phyloP scores from a whole-genome alignment of 1,140 invertebrate species.

The Euwallacea fornicatus region DNA sequence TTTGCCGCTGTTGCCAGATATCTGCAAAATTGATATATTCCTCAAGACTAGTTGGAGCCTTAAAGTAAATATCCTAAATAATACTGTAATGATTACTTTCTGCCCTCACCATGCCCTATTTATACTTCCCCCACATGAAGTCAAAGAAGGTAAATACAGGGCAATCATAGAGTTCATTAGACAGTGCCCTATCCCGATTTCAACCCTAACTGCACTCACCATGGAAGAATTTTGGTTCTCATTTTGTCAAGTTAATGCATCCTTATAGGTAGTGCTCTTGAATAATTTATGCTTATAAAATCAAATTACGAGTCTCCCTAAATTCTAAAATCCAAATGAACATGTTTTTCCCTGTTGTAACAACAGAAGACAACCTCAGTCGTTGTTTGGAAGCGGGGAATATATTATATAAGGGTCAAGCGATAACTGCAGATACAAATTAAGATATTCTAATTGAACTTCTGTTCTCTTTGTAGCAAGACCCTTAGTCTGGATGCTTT shows the following conservation, averaged over 20 bases:
- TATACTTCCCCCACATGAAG: slow-evolving; percentile 39
- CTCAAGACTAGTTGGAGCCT: background rate
- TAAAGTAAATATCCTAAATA: slow-evolving; percentile 14
- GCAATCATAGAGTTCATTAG: slow-evolving; percentile 50
- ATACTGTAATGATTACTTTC: slow-evolving; percentile 27
- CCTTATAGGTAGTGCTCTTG: too few relatives aligned
- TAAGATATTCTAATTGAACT: slow-evolving; percentile 50
- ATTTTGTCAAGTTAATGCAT: slow-evolving; percentile 15
- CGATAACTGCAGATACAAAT: slow-evolving; percentile 49
- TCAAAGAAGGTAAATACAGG: slow-evolving; percentile 48
- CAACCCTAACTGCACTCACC: slow-evolving; percentile 28
- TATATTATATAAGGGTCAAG: slow-evolving; percentile 46
- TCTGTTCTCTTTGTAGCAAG: background rate
- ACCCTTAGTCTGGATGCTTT: too few relatives aligned
- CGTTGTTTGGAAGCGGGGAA: slow-evolving; percentile 19
- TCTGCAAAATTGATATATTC: background rate
- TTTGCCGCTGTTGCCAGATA: slow-evolving; percentile 19
- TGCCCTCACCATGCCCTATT: slow-evolving; percentile 28
- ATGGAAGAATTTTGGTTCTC: slow-evolving; percentile 20
- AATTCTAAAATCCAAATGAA: too few relatives aligned
- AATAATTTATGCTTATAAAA: too few relatives aligned
- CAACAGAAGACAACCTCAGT: too few relatives aligned
- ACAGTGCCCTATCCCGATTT: slow-evolving; percentile 38
- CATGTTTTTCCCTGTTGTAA: background rate
- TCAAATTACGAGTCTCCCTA: too few relatives aligned